These are phyloP conservation scores for Triplophysa tibetana DNA, from an alignment of 2,113 vertebrate species.

Conservation along the genomic window DNA sequence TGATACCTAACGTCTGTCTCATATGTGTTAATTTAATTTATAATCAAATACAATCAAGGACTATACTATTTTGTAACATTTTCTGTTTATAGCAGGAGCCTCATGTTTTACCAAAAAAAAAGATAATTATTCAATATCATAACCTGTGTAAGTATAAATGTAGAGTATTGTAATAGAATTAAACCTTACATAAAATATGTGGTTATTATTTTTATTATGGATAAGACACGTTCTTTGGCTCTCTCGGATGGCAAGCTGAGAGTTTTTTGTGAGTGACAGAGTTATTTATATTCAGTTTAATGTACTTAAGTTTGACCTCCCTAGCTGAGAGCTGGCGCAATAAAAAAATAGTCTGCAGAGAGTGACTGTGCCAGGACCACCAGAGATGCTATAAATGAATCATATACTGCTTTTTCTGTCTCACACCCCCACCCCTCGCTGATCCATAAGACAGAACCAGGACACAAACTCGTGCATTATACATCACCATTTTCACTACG, in stretches of 20 bases:
- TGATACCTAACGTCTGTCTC: no score
- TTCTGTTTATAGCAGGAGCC: no score
- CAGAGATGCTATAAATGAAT: conserved; percentile 45
- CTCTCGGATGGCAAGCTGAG: neutral
- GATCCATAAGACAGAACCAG: conserved; percentile 65
- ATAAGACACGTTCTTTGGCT: neutral
- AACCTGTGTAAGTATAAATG: neutral
- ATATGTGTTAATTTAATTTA: no score
- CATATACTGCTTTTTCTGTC: conserved; percentile 45
- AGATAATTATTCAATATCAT: no score
- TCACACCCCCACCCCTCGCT: conserved; percentile 38
- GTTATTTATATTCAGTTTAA: conserved; percentile 35
- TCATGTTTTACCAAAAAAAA: no score
- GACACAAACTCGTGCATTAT: conserved; percentile 58
- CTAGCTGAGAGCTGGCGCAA: conserved; percentile 19
- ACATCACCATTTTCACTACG: conserved; percentile 51
- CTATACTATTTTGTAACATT: no score
- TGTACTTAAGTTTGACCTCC: neutral
- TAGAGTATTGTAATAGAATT: no score
- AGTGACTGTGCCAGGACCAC: conserved; percentile 43
- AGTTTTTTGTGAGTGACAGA: neutral
- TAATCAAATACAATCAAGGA: no score
- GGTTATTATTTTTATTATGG: neutral
- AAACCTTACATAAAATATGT: conserved; percentile 4
- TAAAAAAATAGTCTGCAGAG: conserved; percentile 7